These are phyloP conservation scores for Dendrolimus pini DNA, from an alignment of 2,888 invertebrate genomes.

Conservation along the genomic window DNA sequence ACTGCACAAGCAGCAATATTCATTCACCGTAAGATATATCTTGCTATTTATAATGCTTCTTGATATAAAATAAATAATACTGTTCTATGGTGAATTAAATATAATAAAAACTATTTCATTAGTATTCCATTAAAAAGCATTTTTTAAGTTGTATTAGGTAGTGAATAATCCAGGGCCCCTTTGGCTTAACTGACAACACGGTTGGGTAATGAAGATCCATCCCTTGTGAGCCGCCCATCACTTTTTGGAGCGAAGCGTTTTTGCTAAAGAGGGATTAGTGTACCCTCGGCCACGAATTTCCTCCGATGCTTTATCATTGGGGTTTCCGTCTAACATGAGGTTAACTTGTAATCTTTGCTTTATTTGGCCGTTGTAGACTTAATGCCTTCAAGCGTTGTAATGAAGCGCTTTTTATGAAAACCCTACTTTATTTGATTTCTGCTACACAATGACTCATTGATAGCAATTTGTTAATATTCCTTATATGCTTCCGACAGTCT, in stretches of 20 bases:
- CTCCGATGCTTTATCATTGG: slow-evolving; percentile 76
- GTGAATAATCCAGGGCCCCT: slow-evolving; percentile 63
- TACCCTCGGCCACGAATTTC: slow-evolving; percentile 70
- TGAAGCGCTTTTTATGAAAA: slow-evolving; percentile 61
- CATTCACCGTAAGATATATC: too few species aligned
- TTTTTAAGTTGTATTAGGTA: slow-evolving; percentile 62
- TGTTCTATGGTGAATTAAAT: too few species aligned
- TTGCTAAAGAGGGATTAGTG: slow-evolving; percentile 76
- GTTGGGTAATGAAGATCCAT: slow-evolving; percentile 71
- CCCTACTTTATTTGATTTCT: slow-evolving; percentile 50
- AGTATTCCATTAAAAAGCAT: slow-evolving; percentile 17
- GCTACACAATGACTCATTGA: slow-evolving; percentile 1
- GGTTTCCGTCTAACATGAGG: slow-evolving; percentile 73
- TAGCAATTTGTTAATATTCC: slow-evolving; percentile 10
- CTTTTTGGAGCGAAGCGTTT: slow-evolving; percentile 75
- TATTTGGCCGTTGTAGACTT: slow-evolving; percentile 69
- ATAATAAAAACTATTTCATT: slow-evolving; percentile 7
- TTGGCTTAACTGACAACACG: slow-evolving; percentile 71
- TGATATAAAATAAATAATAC: too few species aligned
- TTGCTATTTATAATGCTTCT: too few species aligned
- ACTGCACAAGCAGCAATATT: too few species aligned
- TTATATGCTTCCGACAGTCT: not conserved
- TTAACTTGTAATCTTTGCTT: slow-evolving; percentile 77
- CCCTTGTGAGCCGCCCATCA: slow-evolving; percentile 71
- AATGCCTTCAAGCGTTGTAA: slow-evolving; percentile 62